Base-by-base conservation (phyloP, 92 coral and sea anemone genomes). In the Epizoanthus illoricatus region DNA sequence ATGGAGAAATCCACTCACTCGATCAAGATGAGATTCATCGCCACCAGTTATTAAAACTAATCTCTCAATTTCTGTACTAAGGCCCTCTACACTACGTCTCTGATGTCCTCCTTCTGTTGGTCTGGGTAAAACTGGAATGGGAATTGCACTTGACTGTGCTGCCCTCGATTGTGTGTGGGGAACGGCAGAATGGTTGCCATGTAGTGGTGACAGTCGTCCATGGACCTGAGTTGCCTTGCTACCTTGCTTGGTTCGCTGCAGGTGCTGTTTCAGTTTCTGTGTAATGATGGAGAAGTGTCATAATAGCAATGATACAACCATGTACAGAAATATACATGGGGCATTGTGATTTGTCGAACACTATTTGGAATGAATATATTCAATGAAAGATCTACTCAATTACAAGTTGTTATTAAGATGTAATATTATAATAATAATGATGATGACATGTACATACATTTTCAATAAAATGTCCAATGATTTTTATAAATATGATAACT, bases 171-270 rank as follows among this genome's bases (percentile, higher is more conserved):
- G 82, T 54, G 87, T 65, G 47, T 88, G 83, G 18, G 85, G 88
- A 21, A 94, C 86, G 15, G 99, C 99, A 24, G 92, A 89, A 84
- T 97, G 99, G 78, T 93, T 94, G 45, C 93, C 99, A 68, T 92
- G 97, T 43, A 97, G 80, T 23, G 99, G 99, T 41, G 99, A 97
- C 68, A 88, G 94, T 5, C 98, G 91, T 16, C 98, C 98, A 85
- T 93, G 89, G 5, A 73, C 84, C 72, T 90, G 96, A 24, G 92
- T 79, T 33, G 87, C 87, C 59, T 93, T 93, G 28, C 93, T 93
- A 5, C 91, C 97, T 80, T 93, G 98, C 79, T 97, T 94, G n/a
- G 93, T 90, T 13, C 97, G 86, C 39, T 91, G 97, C 3, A 92
- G 54, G 55, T 90, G 89, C 65, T 95, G 97, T 39, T 89, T 86